phyloP scores from a whole-genome alignment of 2,888 invertebrate species.

The Horisme vitalbata region DNA sequence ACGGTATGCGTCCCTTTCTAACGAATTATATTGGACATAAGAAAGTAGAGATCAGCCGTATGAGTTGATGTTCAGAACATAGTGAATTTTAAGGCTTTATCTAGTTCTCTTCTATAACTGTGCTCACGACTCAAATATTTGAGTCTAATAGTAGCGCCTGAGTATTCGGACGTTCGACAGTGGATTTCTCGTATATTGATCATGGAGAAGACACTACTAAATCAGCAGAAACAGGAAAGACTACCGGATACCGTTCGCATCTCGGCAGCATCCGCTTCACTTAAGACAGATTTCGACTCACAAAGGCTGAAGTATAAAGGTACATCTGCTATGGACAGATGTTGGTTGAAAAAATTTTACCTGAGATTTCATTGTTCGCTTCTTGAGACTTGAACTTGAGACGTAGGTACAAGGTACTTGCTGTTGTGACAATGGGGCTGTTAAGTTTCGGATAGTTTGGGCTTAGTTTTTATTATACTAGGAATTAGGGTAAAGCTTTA shows the following conservation, averaged over 20 bases:
- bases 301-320: slow-evolving; percentile 48
- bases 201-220: slow-evolving; percentile 14
- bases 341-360: slow-evolving; percentile 68
- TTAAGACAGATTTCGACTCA: slow-evolving; percentile 18
- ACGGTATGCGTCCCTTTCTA: too few species aligned
- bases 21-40: too few species aligned
- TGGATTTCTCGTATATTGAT: too few species aligned
- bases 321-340: slow-evolving; percentile 74
- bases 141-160: too few species aligned
- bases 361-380: slow-evolving; percentile 56
- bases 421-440: slow-evolving; percentile 38
- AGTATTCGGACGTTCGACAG: too few species aligned
- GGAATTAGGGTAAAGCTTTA: neutral
- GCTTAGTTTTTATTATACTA: neutral
- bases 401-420: slow-evolving; percentile 32
- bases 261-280: slow-evolving; percentile 19
- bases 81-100: too few species aligned
- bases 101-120: too few species aligned
- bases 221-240: slow-evolving; percentile 39
- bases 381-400: slow-evolving; percentile 64
- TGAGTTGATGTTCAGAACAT: too few species aligned
- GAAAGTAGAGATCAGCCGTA: too few species aligned
- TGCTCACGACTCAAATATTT: too few species aligned
- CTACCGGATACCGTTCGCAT: slow-evolving; percentile 52
- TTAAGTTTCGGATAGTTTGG: slow-evolving; percentile 8